Percentiles rank a stretch among this genome's conserved stretches.
Conservation (phyloP, 2,113 vertebrate species). For the Monarcha castaneiventris region DNA sequence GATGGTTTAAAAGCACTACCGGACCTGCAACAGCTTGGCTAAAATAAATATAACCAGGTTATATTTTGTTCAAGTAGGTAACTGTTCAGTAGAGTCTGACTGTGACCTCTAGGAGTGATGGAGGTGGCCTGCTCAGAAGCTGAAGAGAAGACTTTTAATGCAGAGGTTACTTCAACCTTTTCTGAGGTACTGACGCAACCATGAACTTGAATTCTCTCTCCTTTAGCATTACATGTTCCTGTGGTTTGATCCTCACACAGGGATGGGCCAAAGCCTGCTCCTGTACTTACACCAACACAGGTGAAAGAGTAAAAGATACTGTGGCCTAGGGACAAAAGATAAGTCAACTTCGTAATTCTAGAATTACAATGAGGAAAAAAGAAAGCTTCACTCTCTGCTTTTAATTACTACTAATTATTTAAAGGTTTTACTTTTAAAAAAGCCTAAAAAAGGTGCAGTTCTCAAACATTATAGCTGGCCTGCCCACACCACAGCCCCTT, state of each 20-base stretch:
- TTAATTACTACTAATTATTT: not conserved
- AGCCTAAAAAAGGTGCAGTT: not conserved
- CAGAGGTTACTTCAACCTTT: not conserved
- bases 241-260: not conserved
- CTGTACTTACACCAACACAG: not conserved
- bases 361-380: not conserved
- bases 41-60: conserved; percentile 5
- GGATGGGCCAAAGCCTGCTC: not conserved
- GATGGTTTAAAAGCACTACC: not conserved
- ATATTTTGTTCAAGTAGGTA: not conserved
- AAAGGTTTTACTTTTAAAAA: not conserved
- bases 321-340: not conserved
- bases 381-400: not conserved
- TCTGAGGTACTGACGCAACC: not conserved
- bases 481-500: not conserved
- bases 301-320: not conserved
- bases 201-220: not conserved
- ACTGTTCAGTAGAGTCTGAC: not conserved
- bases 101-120: not conserved
- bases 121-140: not conserved
- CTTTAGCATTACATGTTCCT: fast-evolving
- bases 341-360: not conserved
- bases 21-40: not conserved
- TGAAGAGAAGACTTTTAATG: not conserved
- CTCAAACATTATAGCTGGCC: not conserved